A percentile compares a stretch with the other conserved stretches of the same genome.
Evolutionary conservation across 2,797 vertebrate species (phyloP).

Genomic region (Argyrosomus regius): DNA sequence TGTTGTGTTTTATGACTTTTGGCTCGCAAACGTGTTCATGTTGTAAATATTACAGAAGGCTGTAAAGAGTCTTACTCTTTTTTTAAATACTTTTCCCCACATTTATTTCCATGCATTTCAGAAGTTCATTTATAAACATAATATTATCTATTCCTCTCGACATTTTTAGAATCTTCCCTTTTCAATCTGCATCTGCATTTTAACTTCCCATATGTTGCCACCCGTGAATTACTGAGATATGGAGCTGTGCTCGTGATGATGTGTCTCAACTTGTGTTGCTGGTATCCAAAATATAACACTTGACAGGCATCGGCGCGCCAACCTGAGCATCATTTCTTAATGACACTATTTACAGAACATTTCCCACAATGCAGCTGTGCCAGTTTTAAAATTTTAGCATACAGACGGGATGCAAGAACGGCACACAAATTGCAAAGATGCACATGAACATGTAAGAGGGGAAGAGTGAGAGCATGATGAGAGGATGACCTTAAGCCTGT

Average conservation of each 20-base stretch:
- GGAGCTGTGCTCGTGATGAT: neutral
- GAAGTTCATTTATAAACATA: neutral
- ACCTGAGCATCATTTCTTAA: neutral
- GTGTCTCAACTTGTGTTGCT: neutral
- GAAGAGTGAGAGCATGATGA: constrained; percentile 6
- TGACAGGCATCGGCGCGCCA: neutral
- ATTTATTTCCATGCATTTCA: neutral
- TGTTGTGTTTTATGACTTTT: constrained; percentile 37
- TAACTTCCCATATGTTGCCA: too few species aligned
- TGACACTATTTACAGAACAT: neutral
- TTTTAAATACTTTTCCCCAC: neutral
- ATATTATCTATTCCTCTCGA: neutral
- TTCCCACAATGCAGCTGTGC: neutral
- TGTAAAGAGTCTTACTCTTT: constrained; percentile 12
- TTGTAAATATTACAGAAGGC: constrained; percentile 41
- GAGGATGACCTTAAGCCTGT: constrained; percentile 29
- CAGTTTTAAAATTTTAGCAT: neutral
- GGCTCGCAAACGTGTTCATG: constrained; percentile 40
- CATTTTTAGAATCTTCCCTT: neutral
- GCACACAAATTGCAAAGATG: neutral
- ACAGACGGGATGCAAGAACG: neutral
- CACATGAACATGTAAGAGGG: neutral
- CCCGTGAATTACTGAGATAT: too few species aligned
- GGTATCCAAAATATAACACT: neutral
- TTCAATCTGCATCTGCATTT: too few species aligned